Conservation (phyloP, 2,888 invertebrate species). For the Deilephila elpenor region DNA sequence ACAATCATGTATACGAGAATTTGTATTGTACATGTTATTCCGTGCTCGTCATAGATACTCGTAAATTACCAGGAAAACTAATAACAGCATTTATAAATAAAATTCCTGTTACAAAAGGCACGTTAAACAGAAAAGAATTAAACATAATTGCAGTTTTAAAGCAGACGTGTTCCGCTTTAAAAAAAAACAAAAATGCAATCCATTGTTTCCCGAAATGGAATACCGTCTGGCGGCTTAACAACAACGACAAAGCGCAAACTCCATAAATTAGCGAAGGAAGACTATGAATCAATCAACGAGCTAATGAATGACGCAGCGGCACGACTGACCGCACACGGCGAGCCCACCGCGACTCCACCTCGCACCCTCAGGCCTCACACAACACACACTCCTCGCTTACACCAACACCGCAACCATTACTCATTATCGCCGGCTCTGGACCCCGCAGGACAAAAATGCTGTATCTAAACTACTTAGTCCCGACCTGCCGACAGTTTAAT, state of each 20-base stretch:
- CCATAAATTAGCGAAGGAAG: slow-evolving; percentile 74
- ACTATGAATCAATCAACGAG: slow-evolving; percentile 79
- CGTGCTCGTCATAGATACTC: background rate
- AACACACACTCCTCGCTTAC: background rate
- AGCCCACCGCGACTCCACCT: slow-evolving; percentile 42
- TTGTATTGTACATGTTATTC: background rate
- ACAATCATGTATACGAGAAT: background rate
- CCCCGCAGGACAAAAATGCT: background rate
- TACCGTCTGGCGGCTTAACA: slow-evolving; percentile 55
- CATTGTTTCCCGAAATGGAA: slow-evolving; percentile 67
- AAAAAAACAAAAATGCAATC: slow-evolving; percentile 60
- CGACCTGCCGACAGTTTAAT: slow-evolving; percentile 18
- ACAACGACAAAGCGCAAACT: slow-evolving; percentile 71
- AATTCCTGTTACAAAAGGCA: background rate
- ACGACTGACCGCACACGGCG: slow-evolving; percentile 71
- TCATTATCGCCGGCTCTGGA: background rate
- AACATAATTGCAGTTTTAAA: background rate
- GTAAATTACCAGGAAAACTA: background rate
- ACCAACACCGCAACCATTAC: slow-evolving; percentile 1
- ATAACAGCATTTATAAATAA: background rate
- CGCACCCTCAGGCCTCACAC: background rate
- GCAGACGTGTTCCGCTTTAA: background rate
- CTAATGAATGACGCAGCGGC: slow-evolving; percentile 67
- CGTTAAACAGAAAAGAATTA: background rate
- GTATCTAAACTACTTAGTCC: slow-evolving; percentile 12